Evolutionary conservation across 2,113 vertebrate species (phyloP).

Genomic region (Mobula birostris): DNA sequence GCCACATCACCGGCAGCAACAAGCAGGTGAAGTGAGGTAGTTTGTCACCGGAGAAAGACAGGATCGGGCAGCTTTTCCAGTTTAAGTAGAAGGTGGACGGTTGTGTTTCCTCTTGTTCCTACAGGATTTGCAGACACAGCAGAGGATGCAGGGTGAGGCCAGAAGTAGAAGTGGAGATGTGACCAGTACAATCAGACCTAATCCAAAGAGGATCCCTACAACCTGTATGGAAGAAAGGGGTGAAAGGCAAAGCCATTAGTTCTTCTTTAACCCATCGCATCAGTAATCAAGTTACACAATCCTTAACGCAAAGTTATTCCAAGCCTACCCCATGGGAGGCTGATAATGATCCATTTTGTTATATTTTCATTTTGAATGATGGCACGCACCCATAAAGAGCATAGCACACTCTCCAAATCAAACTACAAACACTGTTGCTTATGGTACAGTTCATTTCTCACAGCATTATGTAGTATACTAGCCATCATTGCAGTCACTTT

Average conservation of each 20-base stretch:
- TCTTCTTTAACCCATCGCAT: rapidly evolving
- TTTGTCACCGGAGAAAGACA: constrained; percentile 38
- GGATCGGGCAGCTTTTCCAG: constrained; percentile 40
- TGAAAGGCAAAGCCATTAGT: constrained; percentile 36
- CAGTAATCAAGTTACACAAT: neutral
- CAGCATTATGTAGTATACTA: neutral
- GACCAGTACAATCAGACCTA: constrained; percentile 83
- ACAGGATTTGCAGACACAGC: constrained; percentile 86
- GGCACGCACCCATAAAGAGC: neutral
- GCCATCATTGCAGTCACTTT: neutral
- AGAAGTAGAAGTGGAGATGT: constrained; percentile 86
- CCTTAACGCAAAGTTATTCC: neutral
- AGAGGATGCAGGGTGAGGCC: constrained; percentile 90
- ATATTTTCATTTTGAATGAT: neutral
- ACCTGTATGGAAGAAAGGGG: constrained; percentile 61
- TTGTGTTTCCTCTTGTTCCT: constrained; percentile 73
- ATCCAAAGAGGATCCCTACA: constrained; percentile 84
- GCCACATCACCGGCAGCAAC: neutral
- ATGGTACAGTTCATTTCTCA: neutral
- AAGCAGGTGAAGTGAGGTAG: neutral
- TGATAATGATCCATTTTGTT: too few relatives aligned
- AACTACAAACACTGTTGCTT: neutral
- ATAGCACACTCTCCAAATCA: neutral
- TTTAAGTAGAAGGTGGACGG: constrained; percentile 54
- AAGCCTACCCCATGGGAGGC: neutral